Evolutionary conservation across 2,113 vertebrate genomes (phyloP).

Genomic region (Oceanites oceanicus): DNA sequence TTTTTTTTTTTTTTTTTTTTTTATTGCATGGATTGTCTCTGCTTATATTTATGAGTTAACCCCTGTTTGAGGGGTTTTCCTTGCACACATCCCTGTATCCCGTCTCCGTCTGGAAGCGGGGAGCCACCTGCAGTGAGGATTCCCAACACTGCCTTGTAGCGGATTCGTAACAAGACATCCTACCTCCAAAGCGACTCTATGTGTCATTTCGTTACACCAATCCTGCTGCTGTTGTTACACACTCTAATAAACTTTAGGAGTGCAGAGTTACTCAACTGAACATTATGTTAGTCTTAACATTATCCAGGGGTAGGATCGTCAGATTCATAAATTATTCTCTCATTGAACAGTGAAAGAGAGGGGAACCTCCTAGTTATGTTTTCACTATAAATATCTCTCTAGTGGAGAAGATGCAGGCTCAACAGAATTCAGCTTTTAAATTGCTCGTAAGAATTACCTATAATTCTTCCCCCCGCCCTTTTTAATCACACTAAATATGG

Average conservation of each 20-base stretch:
- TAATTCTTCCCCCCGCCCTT: background rate
- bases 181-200: background rate
- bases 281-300: slow-evolving; percentile 54
- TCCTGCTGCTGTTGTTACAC: slow-evolving; percentile 31
- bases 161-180: background rate
- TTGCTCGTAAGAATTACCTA: slow-evolving; percentile 40
- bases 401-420: slow-evolving; percentile 33
- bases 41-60: background rate
- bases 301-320: slow-evolving; percentile 50
- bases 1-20: background rate
- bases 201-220: background rate
- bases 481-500: slow-evolving; percentile 34
- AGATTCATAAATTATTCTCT: slow-evolving; percentile 66
- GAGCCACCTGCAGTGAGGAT: background rate
- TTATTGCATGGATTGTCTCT: background rate
- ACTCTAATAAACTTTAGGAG: slow-evolving; percentile 61
- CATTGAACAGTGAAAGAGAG: slow-evolving; percentile 53
- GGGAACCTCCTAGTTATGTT: slow-evolving; percentile 48
- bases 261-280: slow-evolving; percentile 54
- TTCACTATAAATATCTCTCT: slow-evolving; percentile 54
- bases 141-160: background rate
- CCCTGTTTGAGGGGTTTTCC: background rate
- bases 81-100: background rate
- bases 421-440: slow-evolving; percentile 51
- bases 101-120: background rate